Base-by-base conservation (phyloP, 2,888 invertebrate genomes). In the Xylota segnis region DNA sequence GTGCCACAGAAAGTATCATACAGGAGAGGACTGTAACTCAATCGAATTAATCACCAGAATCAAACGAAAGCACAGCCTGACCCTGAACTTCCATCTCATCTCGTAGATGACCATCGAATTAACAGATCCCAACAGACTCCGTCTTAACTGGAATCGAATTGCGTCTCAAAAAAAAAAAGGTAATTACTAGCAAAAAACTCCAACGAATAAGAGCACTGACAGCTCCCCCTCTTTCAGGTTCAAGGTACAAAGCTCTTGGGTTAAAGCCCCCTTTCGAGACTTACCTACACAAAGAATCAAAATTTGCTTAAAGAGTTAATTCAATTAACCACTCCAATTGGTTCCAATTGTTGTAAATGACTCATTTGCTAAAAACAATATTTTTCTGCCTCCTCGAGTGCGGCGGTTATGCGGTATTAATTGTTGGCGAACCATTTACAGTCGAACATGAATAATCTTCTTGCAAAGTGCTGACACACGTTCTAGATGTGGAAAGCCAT, bases 391-490 rank as follows among this genome's bases (percentile, higher is more conserved):
- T 23, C 2, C 18, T 47, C 12, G 23, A 59, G 50, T 47, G 50
- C 16, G 45, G 50, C 16, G 45, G 45, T 29, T 50, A 52, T 34
- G 61, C 18, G 72, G 14, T 47, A 37, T n/a, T 52, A 50, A 72
- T 40, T 61, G 59, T 40, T 61, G 59, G 50, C 37, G 12, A 7
- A n/a, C 16, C 63, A 14, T 72, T 61, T 16, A 52, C 27, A 10
- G 29, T 37, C 23, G 5, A 43, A 52, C 43, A 54, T 63, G 74
- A 74, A 74, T 50, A 71, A 71, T 76, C 76, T 58, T 40, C 52
- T 70, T 43, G 32, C 63, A 34, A 50, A 65, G 52, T 66, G 74
- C 70, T 70, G 54, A 63, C 54, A 75, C 81, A 82, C 54, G 63
- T 74, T 74, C 43, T 43, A 27, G 29, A n/a, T 12, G 65, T 27